A percentile compares a stretch with the other conserved stretches of the same genome.
phyloP scores from a whole-genome alignment of 2,888 invertebrate genomes.

The Tipula lateralis region DNA sequence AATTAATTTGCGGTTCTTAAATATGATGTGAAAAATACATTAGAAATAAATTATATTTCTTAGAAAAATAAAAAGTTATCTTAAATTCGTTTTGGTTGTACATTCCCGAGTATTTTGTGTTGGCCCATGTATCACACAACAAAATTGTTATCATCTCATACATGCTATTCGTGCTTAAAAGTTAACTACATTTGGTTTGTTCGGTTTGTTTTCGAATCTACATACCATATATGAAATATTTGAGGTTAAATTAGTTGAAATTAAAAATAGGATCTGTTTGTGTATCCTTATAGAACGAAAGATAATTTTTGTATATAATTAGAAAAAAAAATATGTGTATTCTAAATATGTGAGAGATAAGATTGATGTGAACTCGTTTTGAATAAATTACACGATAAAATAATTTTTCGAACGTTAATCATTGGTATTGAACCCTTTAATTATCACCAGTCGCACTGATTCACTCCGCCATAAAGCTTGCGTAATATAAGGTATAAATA shows the following conservation, averaged over 20 bases:
- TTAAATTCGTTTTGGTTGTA: not conserved
- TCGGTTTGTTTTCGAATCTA: not conserved
- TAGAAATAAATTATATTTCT: not conserved
- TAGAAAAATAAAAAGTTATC: not conserved
- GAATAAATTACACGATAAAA: not conserved
- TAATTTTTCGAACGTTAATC: not conserved
- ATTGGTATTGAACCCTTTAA: too few relatives aligned
- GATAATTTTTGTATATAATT: not conserved
- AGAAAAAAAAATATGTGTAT: not conserved
- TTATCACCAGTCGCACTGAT: too few relatives aligned
- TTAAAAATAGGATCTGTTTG: not conserved
- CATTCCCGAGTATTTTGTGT: not conserved
- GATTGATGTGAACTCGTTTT: not conserved
- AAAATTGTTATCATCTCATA: too few relatives aligned
- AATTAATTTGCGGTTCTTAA: not conserved
- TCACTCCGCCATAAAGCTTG: too few relatives aligned
- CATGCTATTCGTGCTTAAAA: not conserved
- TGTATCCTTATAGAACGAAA: not conserved
- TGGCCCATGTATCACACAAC: not conserved
- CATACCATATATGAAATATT: not conserved
- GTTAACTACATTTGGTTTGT: not conserved
- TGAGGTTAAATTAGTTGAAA: not conserved
- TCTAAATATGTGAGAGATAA: not conserved
- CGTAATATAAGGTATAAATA: too few relatives aligned
- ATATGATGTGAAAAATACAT: conserved; percentile 9